Base-by-base conservation (phyloP, 2,888 invertebrate species). In the Pristionchus japonicus region DNA sequence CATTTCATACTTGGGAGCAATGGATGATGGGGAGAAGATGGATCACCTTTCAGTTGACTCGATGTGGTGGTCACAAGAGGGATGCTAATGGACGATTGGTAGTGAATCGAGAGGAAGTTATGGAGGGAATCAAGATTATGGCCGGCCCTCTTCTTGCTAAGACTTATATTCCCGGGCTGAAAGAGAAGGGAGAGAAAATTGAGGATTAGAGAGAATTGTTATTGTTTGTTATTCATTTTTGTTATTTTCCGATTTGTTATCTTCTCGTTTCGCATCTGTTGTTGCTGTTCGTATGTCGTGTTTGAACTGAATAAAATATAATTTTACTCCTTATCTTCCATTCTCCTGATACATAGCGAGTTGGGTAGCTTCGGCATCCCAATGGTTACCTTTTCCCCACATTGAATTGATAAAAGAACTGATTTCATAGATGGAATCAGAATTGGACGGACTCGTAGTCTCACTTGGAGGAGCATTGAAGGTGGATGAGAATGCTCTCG, bases 321-420 rank as follows among this genome's bases (percentile, higher is more conserved):
- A 20, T 31, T 37, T 82, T 77, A 92, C 93, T 74, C 88, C 23
- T n/a, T 1, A n/a, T n/a, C 43, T 43, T n/a, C 3, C n/a, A 15
- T n/a, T 70, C 43, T 43, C n/a, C n/a, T n/a, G 20, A 17, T 17
- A 70, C 37, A 34, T 34, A 34, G 80, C 7, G 47, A 9, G 20
- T 83, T 83, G 82, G 82, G 82, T 83, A 11, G 52, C 43, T 52
- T 43, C 0, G 20, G n/a, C 49, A 83, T 31, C 82, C 82, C 49
- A 31, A 34, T 52, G 52, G 34, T 43, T 52, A 49, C 20, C 20
- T 83, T 23, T n/a, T 23, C 20, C 7, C 43, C 74, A 17, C 40
- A 40, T n/a, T 31, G 15, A 1, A 11, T 1, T 20, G 9, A 43
- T 52, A 3, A 31, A 84, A 23, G 57, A 61, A 57, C 9, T 13